Percentiles rank a stretch among this genome's conserved stretches.
Evolutionary conservation across 2,113 vertebrate genomes (phyloP).

Genomic region (Chionodraco myersi): DNA sequence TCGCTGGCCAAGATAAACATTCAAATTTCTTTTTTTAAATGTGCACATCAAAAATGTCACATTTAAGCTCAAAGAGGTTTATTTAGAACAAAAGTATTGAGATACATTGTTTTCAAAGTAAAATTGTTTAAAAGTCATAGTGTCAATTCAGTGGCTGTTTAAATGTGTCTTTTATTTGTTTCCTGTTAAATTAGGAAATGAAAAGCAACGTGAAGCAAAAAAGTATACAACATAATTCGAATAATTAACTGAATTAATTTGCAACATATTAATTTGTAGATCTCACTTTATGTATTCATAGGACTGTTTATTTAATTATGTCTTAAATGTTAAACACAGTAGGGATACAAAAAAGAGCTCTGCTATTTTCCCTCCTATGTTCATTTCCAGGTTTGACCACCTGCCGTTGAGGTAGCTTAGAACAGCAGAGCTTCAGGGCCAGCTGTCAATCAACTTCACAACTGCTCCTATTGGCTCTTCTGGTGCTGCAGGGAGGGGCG

Average conservation of each 20-base stretch:
- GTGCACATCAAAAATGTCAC: too few relatives aligned
- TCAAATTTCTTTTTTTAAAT: too few relatives aligned
- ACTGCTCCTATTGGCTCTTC: constrained; percentile 33
- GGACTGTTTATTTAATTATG: not conserved
- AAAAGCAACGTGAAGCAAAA: not conserved
- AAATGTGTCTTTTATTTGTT: too few relatives aligned
- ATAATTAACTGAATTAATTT: not conserved
- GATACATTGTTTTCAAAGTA: too few relatives aligned
- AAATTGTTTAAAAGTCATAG: too few relatives aligned
- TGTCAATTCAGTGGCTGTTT: too few relatives aligned
- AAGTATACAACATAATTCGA: not conserved
- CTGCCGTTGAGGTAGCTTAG: not conserved
- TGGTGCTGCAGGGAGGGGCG: constrained; percentile 54
- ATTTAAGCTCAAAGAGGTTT: too few relatives aligned
- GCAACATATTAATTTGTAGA: not conserved
- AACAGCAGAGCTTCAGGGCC: constrained; percentile 11
- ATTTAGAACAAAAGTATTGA: too few relatives aligned
- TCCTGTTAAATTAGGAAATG: too few relatives aligned
- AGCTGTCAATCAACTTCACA: constrained; percentile 35
- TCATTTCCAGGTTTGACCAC: constrained; percentile 3
- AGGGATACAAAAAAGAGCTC: not conserved
- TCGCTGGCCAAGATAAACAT: too few relatives aligned
- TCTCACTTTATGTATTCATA: not conserved
- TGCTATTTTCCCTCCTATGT: not conserved
- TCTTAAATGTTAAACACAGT: not conserved